phyloP scores from a whole-genome alignment of 2,888 invertebrate genomes.

The Hipparchia sbordonii region DNA sequence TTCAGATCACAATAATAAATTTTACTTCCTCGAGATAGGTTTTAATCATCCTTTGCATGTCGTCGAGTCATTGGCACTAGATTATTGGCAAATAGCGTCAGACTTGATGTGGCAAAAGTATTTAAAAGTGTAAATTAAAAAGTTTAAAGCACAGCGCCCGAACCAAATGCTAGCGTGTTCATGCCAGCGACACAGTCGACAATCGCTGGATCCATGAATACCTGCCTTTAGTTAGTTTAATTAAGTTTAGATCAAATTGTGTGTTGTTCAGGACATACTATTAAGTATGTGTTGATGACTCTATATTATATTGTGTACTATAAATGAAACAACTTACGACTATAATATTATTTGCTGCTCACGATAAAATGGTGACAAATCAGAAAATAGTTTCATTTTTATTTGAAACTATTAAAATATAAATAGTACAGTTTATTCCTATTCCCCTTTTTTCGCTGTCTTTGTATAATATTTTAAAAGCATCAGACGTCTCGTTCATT shows the following conservation, averaged over 20 bases:
- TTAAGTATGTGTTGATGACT: background rate
- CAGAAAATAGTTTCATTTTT: constrained; percentile 11
- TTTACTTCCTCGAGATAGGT: too few relatives aligned
- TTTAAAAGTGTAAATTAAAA: too few relatives aligned
- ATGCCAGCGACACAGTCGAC: too few relatives aligned
- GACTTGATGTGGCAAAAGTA: too few relatives aligned
- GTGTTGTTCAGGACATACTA: background rate
- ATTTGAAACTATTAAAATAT: background rate
- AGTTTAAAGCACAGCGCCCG: too few relatives aligned
- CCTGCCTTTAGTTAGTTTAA: too few relatives aligned
- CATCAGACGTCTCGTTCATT: constrained; percentile 7
- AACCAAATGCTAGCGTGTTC: too few relatives aligned
- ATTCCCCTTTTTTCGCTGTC: background rate
- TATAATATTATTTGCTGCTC: constrained; percentile 3
- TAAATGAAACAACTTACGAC: constrained; percentile 27
- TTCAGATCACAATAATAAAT: too few relatives aligned
- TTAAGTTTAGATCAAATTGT: background rate
- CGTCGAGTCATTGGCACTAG: too few relatives aligned
- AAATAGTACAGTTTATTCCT: background rate
- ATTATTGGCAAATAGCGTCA: too few relatives aligned
- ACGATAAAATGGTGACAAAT: constrained; percentile 38
- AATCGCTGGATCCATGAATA: too few relatives aligned
- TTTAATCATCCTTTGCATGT: too few relatives aligned
- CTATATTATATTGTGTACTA: background rate
- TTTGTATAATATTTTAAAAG: constrained; percentile 2